Conservation (phyloP, 2,888 invertebrate genomes). For the Fragum fragum region DNA sequence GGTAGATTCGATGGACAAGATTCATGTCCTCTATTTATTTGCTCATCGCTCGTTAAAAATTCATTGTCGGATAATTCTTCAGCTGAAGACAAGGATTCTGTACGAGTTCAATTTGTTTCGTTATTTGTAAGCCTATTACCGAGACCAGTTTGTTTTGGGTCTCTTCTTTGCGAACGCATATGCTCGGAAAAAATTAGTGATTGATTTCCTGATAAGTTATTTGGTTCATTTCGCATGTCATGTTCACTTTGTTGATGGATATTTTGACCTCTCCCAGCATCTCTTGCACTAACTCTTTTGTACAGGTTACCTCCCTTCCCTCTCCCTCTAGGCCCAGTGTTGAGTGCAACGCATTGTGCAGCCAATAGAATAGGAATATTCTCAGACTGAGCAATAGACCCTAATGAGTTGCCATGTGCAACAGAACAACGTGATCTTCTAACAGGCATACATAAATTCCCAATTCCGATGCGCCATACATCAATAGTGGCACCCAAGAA, state of each 20-base stretch:
- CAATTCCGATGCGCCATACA: neutral
- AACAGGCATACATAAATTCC: neutral
- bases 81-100: neutral
- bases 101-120: neutral
- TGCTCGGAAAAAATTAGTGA: neutral
- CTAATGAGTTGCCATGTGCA: no score
- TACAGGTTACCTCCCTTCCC: neutral
- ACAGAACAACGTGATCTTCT: neutral
- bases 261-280: neutral
- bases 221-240: neutral
- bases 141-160: neutral
- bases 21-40: neutral
- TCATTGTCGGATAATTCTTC: neutral
- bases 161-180: neutral
- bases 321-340: slow-evolving; percentile 8
- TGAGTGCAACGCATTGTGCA: slow-evolving; percentile 2
- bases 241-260: neutral
- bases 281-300: neutral
- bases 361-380: slow-evolving; percentile 20
- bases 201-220: neutral
- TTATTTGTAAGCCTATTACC: neutral
- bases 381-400: neutral
- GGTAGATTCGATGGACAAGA: neutral
- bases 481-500: slow-evolving; percentile 11
- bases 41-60: slow-evolving; percentile 5